A percentile compares a stretch with the other conserved stretches of the same genome.
Conservation (phyloP, 2,888 invertebrate genomes). For the Hydriomena furcata region DNA sequence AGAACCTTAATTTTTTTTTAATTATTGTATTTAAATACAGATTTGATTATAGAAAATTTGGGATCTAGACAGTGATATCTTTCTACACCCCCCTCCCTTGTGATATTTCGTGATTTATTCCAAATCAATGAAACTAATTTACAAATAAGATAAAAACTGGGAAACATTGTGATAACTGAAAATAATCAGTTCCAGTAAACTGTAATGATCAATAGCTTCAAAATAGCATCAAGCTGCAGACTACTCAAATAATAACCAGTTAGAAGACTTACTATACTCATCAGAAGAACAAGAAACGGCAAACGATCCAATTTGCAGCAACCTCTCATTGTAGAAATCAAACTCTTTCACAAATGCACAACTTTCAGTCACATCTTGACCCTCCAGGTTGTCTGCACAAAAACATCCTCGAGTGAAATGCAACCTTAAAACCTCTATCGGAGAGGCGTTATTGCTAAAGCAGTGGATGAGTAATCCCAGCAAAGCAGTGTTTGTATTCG, state of each 20-base stretch:
- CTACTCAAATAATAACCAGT: not conserved
- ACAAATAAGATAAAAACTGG: too few species aligned
- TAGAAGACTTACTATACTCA: constrained; percentile 59
- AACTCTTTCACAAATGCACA: constrained; percentile 83
- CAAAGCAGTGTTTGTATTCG: constrained; percentile 86
- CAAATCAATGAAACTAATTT: too few species aligned
- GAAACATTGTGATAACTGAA: too few species aligned
- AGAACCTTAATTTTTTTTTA: too few species aligned
- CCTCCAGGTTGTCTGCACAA: constrained; percentile 40
- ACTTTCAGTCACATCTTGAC: constrained; percentile 62
- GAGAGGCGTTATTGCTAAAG: constrained; percentile 58
- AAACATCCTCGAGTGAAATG: constrained; percentile 58
- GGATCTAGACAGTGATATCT: too few species aligned
- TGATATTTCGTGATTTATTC: too few species aligned
- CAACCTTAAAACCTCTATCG: constrained; percentile 55
- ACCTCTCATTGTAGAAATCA: constrained; percentile 86
- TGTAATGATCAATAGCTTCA: too few species aligned
- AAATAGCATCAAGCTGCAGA: too few species aligned
- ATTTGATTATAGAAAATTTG: too few species aligned
- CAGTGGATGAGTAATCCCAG: constrained; percentile 80
- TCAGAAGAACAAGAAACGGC: constrained; percentile 84
- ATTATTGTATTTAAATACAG: too few species aligned
- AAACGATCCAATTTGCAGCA: constrained; percentile 87
- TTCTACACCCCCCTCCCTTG: too few species aligned
- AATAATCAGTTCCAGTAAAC: too few species aligned